A percentile compares a stretch with the other conserved stretches of the same genome.
Evolutionary conservation across 2,797 vertebrate species (phyloP).

Genomic region (Cossypha heuglini): DNA sequence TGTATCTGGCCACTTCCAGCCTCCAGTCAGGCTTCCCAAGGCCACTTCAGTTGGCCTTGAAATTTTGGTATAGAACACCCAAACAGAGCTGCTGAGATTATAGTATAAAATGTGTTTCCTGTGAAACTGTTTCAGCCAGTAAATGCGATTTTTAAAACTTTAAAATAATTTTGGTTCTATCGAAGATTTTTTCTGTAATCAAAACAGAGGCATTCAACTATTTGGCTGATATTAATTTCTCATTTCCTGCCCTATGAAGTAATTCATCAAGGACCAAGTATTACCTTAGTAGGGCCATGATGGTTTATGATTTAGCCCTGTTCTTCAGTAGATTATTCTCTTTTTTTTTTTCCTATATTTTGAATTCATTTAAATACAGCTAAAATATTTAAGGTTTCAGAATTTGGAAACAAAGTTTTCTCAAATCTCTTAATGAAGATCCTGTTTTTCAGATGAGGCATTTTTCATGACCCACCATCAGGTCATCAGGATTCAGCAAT

Average conservation of each 20-base stretch:
- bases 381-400: neutral
- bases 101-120: neutral
- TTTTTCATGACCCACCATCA: neutral
- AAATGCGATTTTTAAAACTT: neutral
- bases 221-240: neutral
- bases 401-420: neutral
- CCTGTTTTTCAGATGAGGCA: neutral
- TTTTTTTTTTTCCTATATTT: neutral
- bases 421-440: neutral
- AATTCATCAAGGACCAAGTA: neutral
- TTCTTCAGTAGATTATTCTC: neutral
- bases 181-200: neutral
- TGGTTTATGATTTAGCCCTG: neutral
- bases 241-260: no score
- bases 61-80: neutral
- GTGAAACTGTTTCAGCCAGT: neutral
- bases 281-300: neutral
- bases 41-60: neutral
- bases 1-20: neutral
- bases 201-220: neutral
- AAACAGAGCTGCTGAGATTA: neutral
- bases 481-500: neutral
- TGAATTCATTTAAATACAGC: neutral
- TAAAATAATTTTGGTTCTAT: neutral
- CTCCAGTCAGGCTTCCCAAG: neutral